Percentiles rank a stretch among this genome's conserved stretches.
Conservation (phyloP, 37 sponge, comb jelly and placozoan genomes). For the Axinella damicornis region DNA sequence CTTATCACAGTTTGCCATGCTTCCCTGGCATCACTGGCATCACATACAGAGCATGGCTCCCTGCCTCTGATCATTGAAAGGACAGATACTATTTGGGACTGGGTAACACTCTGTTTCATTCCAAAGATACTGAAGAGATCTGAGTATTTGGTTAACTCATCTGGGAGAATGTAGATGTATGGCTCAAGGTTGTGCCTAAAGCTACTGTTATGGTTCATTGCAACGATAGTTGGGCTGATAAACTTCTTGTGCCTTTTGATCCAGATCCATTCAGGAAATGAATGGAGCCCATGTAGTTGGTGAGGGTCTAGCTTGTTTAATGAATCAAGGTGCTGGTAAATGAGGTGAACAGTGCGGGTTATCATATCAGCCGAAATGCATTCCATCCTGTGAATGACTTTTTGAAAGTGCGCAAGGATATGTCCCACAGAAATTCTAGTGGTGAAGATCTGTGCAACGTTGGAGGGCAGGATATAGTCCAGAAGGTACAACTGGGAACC, state of each 20-base stretch:
- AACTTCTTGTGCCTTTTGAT: conserved; percentile 33
- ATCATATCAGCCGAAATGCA: neutral
- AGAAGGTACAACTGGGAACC: conserved; percentile 56
- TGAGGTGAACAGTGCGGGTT: neutral
- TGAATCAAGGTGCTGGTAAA: neutral
- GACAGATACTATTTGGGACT: conserved; percentile 40
- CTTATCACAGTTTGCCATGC: conserved; percentile 51
- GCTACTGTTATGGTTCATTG: conserved; percentile 5
- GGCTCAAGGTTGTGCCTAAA: conserved; percentile 47
- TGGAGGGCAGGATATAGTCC: neutral
- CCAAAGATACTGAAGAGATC: conserved; percentile 45
- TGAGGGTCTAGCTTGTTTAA: too few species aligned
- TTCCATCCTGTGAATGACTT: neutral
- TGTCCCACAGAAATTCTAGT: too few species aligned
- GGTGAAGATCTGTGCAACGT: too few species aligned
- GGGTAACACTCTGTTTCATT: conserved; percentile 12
- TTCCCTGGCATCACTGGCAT: conserved; percentile 1
- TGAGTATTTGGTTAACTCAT: conserved; percentile 1
- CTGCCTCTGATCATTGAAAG: conserved; percentile 38
- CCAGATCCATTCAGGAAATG: conserved; percentile 41
- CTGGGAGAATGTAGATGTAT: conserved; percentile 54
- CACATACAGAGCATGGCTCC: neutral
- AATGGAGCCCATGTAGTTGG: neutral
- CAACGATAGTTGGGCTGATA: conserved; percentile 22
- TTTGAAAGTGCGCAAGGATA: conserved; percentile 24